phyloP scores from a whole-genome alignment of 2,888 invertebrate genomes.

The Exocentrus adspersus region DNA sequence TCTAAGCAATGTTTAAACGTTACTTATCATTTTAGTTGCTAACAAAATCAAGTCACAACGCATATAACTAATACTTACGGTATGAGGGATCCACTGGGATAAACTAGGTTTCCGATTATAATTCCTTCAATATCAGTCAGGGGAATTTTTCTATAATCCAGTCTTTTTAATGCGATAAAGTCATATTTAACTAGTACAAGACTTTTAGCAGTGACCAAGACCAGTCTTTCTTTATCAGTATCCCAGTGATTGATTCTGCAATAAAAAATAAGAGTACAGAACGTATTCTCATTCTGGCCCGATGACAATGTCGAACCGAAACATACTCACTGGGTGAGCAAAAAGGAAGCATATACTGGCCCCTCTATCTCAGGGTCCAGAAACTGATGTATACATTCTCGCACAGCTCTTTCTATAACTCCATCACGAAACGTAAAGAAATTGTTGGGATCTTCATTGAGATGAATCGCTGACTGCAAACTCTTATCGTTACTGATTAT shows the following conservation, averaged over 20 bases:
- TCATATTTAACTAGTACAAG: conserved; percentile 84
- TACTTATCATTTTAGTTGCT: no score
- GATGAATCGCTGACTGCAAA: conserved; percentile 45
- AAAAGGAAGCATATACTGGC: conserved; percentile 78
- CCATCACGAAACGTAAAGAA: conserved; percentile 81
- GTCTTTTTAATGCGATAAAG: conserved; percentile 81
- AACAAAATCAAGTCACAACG: background rate
- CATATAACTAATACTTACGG: conserved; percentile 73
- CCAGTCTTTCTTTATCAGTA: conserved; percentile 82
- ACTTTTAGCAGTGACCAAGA: conserved; percentile 77
- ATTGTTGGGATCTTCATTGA: conserved; percentile 69
- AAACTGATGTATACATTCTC: conserved; percentile 74
- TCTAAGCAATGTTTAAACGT: conserved; percentile 59
- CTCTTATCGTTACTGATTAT: conserved; percentile 38
- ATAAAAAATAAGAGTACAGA: conserved; percentile 38
- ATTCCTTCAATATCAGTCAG: conserved; percentile 77
- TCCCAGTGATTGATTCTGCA: conserved; percentile 89
- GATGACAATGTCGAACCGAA: no score
- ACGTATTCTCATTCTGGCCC: no score
- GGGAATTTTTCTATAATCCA: conserved; percentile 76
- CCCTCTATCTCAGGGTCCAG: conserved; percentile 76
- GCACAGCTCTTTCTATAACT: conserved; percentile 77
- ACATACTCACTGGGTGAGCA: conserved; percentile 79
- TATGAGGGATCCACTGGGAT: conserved; percentile 82
- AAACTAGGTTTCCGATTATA: conserved; percentile 80